Conservation (phyloP, 2,797 vertebrate genomes). For the Thripadectes ignobilis region DNA sequence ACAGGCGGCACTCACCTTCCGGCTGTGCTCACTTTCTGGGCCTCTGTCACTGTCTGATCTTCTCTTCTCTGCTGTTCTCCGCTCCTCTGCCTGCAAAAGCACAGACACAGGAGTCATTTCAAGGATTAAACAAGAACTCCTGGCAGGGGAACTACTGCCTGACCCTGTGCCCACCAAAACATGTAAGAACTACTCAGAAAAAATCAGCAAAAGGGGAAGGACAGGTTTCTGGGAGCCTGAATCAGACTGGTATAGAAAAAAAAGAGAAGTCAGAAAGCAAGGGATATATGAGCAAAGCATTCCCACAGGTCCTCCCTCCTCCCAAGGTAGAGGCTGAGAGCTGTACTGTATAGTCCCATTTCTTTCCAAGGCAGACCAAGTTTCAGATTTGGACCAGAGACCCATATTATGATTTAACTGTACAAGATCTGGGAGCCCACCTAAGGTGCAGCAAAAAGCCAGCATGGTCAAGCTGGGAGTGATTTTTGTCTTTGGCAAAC, state of each 20-base stretch:
- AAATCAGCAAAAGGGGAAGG: neutral
- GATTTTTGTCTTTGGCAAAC: neutral
- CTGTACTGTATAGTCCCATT: neutral
- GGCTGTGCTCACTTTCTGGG: slow-evolving; percentile 2
- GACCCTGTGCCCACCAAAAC: neutral
- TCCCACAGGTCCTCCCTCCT: neutral
- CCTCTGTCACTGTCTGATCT: slow-evolving; percentile 58
- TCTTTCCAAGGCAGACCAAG: neutral
- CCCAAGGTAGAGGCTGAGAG: neutral
- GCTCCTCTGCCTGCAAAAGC: slow-evolving; percentile 54
- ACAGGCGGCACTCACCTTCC: slow-evolving; percentile 36
- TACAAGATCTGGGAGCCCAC: neutral
- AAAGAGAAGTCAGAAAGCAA: neutral
- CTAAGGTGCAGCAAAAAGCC: neutral
- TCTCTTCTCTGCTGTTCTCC: slow-evolving; percentile 61
- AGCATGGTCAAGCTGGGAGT: neutral
- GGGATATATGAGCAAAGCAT: neutral
- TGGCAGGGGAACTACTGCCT: neutral
- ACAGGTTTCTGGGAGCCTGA: neutral
- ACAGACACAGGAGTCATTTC: neutral
- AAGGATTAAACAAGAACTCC: neutral
- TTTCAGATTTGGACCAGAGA: neutral
- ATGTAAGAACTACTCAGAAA: neutral
- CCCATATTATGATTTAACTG: neutral
- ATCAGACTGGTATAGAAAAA: neutral